Conservation (phyloP, 2,113 vertebrate genomes). For the Phalacrocorax carbo region DNA sequence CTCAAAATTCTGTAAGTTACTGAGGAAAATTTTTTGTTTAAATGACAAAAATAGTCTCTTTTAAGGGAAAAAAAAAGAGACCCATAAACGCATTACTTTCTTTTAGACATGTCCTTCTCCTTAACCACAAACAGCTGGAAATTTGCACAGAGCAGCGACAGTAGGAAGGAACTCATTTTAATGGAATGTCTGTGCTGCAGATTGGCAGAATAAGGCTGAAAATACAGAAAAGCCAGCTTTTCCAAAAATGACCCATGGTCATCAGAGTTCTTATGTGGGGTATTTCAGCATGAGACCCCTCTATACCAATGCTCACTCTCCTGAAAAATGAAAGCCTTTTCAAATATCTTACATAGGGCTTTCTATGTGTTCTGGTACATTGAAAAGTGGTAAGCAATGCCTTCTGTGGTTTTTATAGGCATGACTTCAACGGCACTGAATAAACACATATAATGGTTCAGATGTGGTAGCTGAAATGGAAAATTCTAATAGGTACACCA, state of each 20-base stretch:
- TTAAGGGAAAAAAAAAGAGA: neutral
- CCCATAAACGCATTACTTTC: neutral
- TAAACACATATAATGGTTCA: neutral
- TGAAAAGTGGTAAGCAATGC: neutral
- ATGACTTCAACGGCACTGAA: neutral
- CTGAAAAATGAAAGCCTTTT: neutral
- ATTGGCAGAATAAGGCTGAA: neutral
- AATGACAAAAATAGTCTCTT: neutral
- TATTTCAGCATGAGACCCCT: neutral
- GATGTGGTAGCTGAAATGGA: neutral
- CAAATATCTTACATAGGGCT: neutral
- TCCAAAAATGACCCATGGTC: neutral
- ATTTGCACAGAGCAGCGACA: slow-evolving; percentile 40
- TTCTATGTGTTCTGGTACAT: neutral
- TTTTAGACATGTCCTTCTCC: neutral
- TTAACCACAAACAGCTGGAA: slow-evolving; percentile 44
- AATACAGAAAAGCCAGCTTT: neutral
- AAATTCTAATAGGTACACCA: neutral
- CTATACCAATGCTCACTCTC: rapidly evolving
- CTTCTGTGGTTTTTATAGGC: neutral
- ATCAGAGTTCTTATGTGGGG: neutral
- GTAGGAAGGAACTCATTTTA: slow-evolving; percentile 42
- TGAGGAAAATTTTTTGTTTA: neutral
- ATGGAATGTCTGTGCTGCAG: slow-evolving; percentile 44
- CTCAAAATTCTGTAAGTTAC: neutral